Evolutionary conservation across 2,113 vertebrate species (phyloP).

Genomic region (Cheirogaleus medius): DNA sequence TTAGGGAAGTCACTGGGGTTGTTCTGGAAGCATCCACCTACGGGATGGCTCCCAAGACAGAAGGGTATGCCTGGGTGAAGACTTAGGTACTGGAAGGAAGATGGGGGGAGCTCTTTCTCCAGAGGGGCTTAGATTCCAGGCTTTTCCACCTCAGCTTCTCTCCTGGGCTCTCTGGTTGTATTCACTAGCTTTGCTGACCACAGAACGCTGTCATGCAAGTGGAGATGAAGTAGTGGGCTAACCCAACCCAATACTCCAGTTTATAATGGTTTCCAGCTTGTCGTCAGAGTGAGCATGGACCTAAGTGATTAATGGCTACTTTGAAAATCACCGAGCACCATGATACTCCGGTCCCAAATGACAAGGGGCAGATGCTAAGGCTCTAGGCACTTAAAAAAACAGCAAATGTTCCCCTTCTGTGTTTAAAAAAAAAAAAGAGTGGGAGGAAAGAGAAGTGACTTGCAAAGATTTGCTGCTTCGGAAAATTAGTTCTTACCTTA

Average conservation of each 20-base stretch:
- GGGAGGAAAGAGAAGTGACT: conserved; percentile 66
- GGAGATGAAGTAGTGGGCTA: neutral
- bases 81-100: neutral
- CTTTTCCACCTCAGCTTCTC: neutral
- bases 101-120: neutral
- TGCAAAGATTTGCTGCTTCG: conserved; percentile 65
- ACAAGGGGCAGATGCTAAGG: conserved; percentile 67
- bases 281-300: neutral
- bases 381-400: conserved; percentile 51
- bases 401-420: conserved; percentile 71
- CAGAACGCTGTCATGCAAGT: neutral
- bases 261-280: neutral
- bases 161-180: neutral
- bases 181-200: neutral
- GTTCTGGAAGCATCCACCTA: neutral
- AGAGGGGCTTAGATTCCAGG: neutral
- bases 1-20: neutral
- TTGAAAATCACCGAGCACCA: conserved; percentile 5
- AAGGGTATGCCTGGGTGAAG: neutral
- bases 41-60: neutral
- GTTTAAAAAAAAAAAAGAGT: conserved; percentile 12
- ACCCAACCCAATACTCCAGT: neutral
- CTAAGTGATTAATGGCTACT: conserved; percentile 22
- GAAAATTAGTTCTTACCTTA: conserved; percentile 71
- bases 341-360: conserved; percentile 23